Percentiles rank a stretch among this genome's conserved stretches.
Evolutionary conservation across 2,888 invertebrate species (phyloP).

Genomic region (Ceratothoa steindachneri): DNA sequence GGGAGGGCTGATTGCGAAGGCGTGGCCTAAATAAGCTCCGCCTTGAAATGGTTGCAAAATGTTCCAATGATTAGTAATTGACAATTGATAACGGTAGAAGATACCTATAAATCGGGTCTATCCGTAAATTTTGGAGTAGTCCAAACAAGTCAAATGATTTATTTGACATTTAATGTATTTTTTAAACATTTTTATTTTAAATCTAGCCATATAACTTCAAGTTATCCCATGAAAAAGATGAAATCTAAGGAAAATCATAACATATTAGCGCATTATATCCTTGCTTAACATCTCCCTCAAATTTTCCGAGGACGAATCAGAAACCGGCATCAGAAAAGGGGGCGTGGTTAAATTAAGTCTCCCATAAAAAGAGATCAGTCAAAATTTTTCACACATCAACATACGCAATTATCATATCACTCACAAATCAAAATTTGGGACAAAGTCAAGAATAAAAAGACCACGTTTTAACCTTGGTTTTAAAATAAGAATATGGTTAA

Average conservation of each 20-base stretch:
- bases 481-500: too few species aligned
- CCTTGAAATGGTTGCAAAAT: slow-evolving; percentile 9
- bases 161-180: too few species aligned
- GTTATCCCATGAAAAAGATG: not conserved
- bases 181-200: too few species aligned
- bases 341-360: slow-evolving; percentile 3
- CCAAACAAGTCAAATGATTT: too few species aligned
- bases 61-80: not conserved
- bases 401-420: slow-evolving; percentile 9
- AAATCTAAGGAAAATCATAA: not conserved
- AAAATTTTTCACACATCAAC: slow-evolving; percentile 13
- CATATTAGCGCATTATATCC: slow-evolving; percentile 1
- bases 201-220: too few species aligned
- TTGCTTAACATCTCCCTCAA: not conserved
- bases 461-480: too few species aligned
- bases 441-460: too few species aligned
- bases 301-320: not conserved
- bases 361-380: slow-evolving; percentile 2
- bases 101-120: not conserved
- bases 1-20: slow-evolving; percentile 32
- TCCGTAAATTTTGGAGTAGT: too few species aligned
- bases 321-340: not conserved
- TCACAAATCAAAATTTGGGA: not conserved
- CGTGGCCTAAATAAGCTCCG: not conserved
- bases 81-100: not conserved